Evolutionary conservation across 2,797 vertebrate genomes (phyloP), one percentile per base, ranked within the genome.

Genomic region (Botia almorhae): DNA sequence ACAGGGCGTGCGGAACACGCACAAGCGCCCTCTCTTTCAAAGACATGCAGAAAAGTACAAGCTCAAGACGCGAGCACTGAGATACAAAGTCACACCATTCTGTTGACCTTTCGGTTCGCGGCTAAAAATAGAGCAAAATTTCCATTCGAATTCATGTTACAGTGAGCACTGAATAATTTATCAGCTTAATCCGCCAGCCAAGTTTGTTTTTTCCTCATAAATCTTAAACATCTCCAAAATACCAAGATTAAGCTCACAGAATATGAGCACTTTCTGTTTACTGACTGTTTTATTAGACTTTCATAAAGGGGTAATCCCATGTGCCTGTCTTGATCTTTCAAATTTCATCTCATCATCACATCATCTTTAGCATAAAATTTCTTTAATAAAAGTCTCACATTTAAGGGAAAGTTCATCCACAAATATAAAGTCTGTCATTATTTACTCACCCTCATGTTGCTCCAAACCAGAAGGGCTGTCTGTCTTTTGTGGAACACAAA

Each of bases 91-190:
- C 90, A 88, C 89, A 84, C 87, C 87, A 88, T 88, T 89, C 86
- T 29, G n/a, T 72, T 93, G 92, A 94, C 92, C 93, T 94, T 93
- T 93, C 78, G 80, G 85, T 87, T 87, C 80, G 87, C 73, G 72
- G 73, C 92, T 93, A 93, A 92, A 92, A 92, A 94, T 93, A 94
- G 91, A 87, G 85, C 13, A 70, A 83, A 91, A 93, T 93, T 92
- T 92, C 89, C 92, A 91, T 92, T 85, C 87, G 88, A 93, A 92
- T 92, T 90, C 89, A 90, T 90, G 89, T 92, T 91, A 90, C 91
- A 86, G 85, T 87, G 86, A 76, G 81, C 67, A 77, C 80, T 93
- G 90, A 93, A 94, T 93, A 91, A 93, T 93, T 93, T 91, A 93
- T 89, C 84, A 91, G 87, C 74, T 82, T 83, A 85, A 90, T 90